Evolutionary conservation across 1,140 invertebrate species (phyloP), one percentile per base, ranked within the genome.

Genomic region (Heterodera carotae): DNA sequence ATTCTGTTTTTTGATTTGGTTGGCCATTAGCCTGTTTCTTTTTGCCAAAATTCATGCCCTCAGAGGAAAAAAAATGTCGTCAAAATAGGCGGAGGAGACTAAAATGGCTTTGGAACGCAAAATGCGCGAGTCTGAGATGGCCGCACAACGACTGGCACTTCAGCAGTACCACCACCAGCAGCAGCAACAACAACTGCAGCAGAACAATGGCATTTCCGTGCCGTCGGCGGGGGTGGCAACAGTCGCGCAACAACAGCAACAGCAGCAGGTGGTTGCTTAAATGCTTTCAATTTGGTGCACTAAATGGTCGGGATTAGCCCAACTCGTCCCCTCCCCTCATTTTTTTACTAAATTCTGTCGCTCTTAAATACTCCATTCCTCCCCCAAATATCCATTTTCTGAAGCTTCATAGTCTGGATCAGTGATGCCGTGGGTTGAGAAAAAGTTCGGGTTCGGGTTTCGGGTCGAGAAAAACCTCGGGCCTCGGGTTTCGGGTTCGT

Each of bases 31-130:
- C n/a, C n/a, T n/a, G n/a, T n/a, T n/a, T n/a, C n/a, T n/a, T n/a
- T n/a, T 62, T 62, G 29, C 29, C n/a, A 62, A 62, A 10, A 8
- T 62, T 62, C n/a, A n/a, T n/a, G n/a, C n/a, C n/a, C n/a, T n/a
- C n/a, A n/a, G n/a, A n/a, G n/a, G n/a, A 8, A 31, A 31, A 62
- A 62, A 62, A 62, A 62, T 62, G 2, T 27, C n/a, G 60, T 18
- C 60, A 29, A 66, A 66, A 27, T 29, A 66, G 73, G 76, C 76
- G 68, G 76, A 75, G 29, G 76, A 77, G 72, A 71, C 43, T 12
- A 77, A 77, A 62, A 69, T 70, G 76, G 53, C 25, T 18, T 39
- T 77, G 69, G 76, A 77, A 39, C 33, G 76, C 43, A 69, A 71
- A 60, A 31, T 69, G 56, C 34, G 67, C 10, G 76, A 77, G 34